phyloP scores from a whole-genome alignment of 1,140 invertebrate genomes.

The Bombus turneri region DNA sequence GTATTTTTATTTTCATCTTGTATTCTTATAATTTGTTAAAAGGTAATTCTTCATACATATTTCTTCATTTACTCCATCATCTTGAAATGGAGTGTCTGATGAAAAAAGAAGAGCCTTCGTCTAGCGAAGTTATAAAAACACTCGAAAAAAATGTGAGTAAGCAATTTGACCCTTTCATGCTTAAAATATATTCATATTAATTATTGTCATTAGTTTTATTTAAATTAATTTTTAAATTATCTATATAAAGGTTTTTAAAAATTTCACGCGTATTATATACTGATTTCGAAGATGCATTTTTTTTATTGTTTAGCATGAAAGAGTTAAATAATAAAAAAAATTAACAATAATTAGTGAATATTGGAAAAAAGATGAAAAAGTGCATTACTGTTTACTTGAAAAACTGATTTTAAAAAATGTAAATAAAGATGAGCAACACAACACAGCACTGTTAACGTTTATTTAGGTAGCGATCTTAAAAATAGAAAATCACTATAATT shows the following conservation, averaged over 20 bases:
- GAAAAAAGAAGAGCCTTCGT: constrained; percentile 30
- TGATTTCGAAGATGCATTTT: neutral
- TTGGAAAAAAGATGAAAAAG: constrained; percentile 1
- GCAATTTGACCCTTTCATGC: constrained; percentile 18
- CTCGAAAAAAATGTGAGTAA: constrained; percentile 66
- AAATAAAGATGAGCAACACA: constrained; percentile 40
- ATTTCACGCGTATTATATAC: neutral
- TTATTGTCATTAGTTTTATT: too few relatives aligned
- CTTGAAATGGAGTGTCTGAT: constrained; percentile 14
- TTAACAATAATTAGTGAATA: neutral
- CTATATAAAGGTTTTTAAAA: neutral
- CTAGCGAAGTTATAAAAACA: constrained; percentile 34
- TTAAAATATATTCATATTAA: neutral
- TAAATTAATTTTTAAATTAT: neutral
- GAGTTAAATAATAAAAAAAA: constrained; percentile 8
- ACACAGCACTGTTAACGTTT: constrained; percentile 24
- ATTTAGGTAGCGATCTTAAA: constrained; percentile 63
- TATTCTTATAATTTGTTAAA: constrained; percentile 21
- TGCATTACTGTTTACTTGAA: constrained; percentile 43
- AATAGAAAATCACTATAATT: constrained; percentile 55
- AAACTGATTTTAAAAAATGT: constrained; percentile 40
- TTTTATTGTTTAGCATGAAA: constrained; percentile 4
- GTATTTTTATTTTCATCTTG: constrained; percentile 22
- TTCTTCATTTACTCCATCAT: neutral
- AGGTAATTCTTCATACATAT: neutral